A percentile compares a stretch with the other conserved stretches of the same genome.
Evolutionary conservation across 2,888 invertebrate species (phyloP).

Genomic region (Microctonus aethiopoides): DNA sequence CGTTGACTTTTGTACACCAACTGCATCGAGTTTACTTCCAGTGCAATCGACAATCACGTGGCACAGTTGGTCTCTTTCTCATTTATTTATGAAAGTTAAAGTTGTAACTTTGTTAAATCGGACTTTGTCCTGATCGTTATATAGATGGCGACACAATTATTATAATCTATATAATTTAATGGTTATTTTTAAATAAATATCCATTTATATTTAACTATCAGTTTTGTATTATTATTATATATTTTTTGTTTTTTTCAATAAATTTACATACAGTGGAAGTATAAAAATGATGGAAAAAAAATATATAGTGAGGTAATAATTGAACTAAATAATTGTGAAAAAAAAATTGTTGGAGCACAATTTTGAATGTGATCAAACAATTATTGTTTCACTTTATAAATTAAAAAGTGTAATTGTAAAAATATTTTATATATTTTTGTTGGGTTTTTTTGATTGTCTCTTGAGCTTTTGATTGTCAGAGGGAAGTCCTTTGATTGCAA

Average conservation of each 20-base stretch:
- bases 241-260: too few relatives aligned
- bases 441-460: background rate
- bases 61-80: background rate
- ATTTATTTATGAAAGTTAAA: background rate
- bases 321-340: background rate
- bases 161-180: background rate
- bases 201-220: background rate
- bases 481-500: slow-evolving; percentile 78
- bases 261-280: background rate
- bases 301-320: background rate
- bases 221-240: background rate
- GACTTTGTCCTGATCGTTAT: slow-evolving; percentile 14
- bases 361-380: background rate
- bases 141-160: slow-evolving; percentile 40
- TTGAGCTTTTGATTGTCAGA: slow-evolving; percentile 49
- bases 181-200: background rate
- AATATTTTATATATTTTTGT: background rate
- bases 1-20: background rate
- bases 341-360: background rate
- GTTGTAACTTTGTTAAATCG: slow-evolving; percentile 14
- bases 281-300: background rate
- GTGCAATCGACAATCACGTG: background rate
- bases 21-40: slow-evolving; percentile 15
- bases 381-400: background rate
- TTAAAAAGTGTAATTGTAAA: background rate